Conservation (phyloP, 2,113 vertebrate genomes). For the Epinephelus cyanopodus region DNA sequence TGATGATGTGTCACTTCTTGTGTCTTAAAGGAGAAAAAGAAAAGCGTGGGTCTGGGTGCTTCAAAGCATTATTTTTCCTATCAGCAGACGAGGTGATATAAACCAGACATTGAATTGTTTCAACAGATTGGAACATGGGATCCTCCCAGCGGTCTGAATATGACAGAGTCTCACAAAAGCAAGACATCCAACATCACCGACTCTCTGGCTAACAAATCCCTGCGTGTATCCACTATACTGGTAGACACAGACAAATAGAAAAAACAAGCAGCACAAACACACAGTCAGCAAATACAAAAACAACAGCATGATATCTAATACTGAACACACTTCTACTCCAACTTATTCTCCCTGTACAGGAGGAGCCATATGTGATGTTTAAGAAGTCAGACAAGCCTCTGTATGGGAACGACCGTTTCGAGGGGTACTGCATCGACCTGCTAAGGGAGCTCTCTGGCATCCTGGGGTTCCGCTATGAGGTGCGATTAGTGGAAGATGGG, state of each 20-base stretch:
- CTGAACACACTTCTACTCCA: not conserved
- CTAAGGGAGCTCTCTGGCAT: conserved; percentile 94
- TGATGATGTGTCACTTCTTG: conserved; percentile 4
- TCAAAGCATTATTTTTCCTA: conserved; percentile 24
- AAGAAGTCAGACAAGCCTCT: conserved; percentile 99
- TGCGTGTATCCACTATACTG: conserved; percentile 96
- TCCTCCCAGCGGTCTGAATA: conserved; percentile 94
- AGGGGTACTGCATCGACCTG: conserved; percentile 97
- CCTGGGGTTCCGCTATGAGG: conserved; percentile 96
- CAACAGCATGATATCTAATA: not conserved
- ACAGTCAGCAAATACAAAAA: conserved; percentile 22
- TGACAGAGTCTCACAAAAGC: conserved; percentile 96
- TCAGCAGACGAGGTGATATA: conserved; percentile 23
- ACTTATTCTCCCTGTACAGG: conserved; percentile 81
- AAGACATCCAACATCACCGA: conserved; percentile 96
- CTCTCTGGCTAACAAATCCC: conserved; percentile 95
- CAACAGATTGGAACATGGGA: conserved; percentile 97
- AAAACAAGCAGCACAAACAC: conserved; percentile 15
- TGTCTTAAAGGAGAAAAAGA: not conserved
- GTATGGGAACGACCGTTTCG: conserved; percentile 96
- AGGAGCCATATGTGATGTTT: conserved; percentile 98
- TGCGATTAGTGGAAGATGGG: conserved; percentile 95
- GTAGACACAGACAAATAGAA: conserved; percentile 81
- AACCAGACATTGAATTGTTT: conserved; percentile 66
- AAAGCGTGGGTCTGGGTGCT: not conserved